A percentile compares a stretch with the other conserved stretches of the same genome.
These are phyloP conservation scores for Molossus alvarezi DNA, from an alignment of 2,797 vertebrate genomes.

Conservation along the genomic window DNA sequence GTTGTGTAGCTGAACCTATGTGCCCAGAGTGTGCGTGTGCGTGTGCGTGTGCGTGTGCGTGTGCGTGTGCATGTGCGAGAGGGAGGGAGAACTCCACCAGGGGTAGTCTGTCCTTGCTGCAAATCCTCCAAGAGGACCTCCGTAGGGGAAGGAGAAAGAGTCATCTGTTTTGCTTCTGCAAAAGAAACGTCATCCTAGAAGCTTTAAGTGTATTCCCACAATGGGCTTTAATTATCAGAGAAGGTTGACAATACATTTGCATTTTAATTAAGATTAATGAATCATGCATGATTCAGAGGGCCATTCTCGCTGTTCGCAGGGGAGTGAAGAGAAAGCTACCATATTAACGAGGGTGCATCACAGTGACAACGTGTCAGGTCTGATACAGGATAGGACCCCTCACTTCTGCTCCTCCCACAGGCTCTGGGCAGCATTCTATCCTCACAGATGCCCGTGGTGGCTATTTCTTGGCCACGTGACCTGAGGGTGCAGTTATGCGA, in stretches of 20 bases:
- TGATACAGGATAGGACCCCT: neutral
- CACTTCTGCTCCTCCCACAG: neutral
- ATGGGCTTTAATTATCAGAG: conserved; percentile 78
- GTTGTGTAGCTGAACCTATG: neutral
- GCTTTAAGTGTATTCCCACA: conserved; percentile 62
- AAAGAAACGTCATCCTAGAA: conserved; percentile 67
- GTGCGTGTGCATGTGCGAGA: neutral
- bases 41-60: neutral
- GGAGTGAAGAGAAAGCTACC: neutral
- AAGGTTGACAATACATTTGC: conserved; percentile 78
- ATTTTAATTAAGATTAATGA: conserved; percentile 87
- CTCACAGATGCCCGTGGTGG: neutral
- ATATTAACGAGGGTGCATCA: fast-evolving
- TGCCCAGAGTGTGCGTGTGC: neutral
- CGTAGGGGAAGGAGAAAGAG: neutral
- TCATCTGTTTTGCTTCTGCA: conserved; percentile 49
- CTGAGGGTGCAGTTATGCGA: neutral
- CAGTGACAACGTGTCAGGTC: fast-evolving
- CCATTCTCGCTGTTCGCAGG: neutral
- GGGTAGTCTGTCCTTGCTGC: neutral
- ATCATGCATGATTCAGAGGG: conserved; percentile 74
- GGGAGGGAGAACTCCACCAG: neutral
- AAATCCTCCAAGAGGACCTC: fast-evolving
- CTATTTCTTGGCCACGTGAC: neutral
- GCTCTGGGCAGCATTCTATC: neutral